Conservation (phyloP, 1,140 invertebrate genomes). For the Bombus breviceps region DNA sequence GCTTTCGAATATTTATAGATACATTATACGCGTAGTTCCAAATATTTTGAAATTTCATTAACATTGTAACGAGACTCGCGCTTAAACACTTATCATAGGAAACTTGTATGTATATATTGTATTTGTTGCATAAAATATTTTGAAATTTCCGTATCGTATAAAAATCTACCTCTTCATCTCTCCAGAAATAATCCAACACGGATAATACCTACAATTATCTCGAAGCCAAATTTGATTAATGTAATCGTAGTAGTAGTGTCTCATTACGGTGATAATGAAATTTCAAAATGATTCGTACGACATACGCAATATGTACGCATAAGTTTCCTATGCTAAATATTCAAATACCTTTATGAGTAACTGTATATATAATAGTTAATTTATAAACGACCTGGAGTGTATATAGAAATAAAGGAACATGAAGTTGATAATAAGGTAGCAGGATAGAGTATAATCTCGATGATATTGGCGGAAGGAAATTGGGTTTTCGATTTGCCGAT, state of each 20-base stretch:
- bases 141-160: too few relatives aligned
- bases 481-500: neutral
- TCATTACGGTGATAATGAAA: neutral
- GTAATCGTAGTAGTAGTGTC: too few relatives aligned
- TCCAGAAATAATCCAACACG: too few relatives aligned
- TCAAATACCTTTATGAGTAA: neutral
- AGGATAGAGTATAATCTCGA: neutral
- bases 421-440: neutral
- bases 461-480: neutral
- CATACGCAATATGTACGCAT: neutral
- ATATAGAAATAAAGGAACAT: too few relatives aligned
- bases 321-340: neutral
- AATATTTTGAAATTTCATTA: neutral
- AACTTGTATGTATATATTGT: too few relatives aligned
- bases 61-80: neutral
- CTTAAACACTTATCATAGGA: too few relatives aligned
- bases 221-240: too few relatives aligned
- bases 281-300: neutral
- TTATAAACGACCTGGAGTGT: constrained; percentile 24
- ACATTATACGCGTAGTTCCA: neutral
- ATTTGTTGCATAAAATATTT: too few relatives aligned
- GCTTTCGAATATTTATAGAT: neutral
- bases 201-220: too few relatives aligned
- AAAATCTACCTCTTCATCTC: too few relatives aligned
- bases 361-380: neutral